Base-by-base conservation (phyloP, 2,113 vertebrate genomes). In the Hippopotamus amphibius region DNA sequence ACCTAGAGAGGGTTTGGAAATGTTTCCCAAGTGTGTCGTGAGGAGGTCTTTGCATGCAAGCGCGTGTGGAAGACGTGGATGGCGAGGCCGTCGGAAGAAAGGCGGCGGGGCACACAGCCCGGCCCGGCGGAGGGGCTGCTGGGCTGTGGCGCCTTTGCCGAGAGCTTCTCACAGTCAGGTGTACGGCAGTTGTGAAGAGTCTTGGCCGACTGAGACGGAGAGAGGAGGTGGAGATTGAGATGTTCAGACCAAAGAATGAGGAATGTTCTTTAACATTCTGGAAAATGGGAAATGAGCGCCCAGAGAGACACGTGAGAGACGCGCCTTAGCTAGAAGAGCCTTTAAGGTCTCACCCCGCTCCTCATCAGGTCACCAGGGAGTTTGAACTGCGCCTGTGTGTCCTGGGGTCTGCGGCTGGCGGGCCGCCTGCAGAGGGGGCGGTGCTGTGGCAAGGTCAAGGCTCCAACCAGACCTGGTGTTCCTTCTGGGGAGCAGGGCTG, bases 161-260 rank as follows among this genome's bases (percentile, higher is more conserved):
- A 16, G 10, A 21, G 28, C 1, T 33, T 59, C 37, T 84, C 50
- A 13, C 4, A 1, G 21, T 22, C 22, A 33, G 28, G 5, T 5
- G 5, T 15, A 1, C 1, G 0, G 3, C 1, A 0, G 1, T 41
- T 22, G 16, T 17, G 16, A n/a, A 37, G 22, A 41, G 2, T 33
- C 6, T 19, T 82, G 10, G 65, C 21, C 22, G 50, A 24, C 2
- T 48, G 6, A 13, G 10, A 57, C 30, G 71, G n/a, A 24, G 28
- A 37, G 28, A 30, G 12, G 46, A 22, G 26, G 28, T 43, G 12
- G 46, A 22, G 26, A 22, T 43, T 15, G 72, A 46, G 92, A 28
- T 66, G 24, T 26, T 63, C 66, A 74, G 28, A 37, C 65, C 59
- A 50, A 14, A 85, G 59, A 55, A 30, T 68, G 66, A 6, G 71